These are phyloP conservation scores for Eristalis intricaria DNA, from an alignment of 2,888 invertebrate species.

Conservation along the genomic window DNA sequence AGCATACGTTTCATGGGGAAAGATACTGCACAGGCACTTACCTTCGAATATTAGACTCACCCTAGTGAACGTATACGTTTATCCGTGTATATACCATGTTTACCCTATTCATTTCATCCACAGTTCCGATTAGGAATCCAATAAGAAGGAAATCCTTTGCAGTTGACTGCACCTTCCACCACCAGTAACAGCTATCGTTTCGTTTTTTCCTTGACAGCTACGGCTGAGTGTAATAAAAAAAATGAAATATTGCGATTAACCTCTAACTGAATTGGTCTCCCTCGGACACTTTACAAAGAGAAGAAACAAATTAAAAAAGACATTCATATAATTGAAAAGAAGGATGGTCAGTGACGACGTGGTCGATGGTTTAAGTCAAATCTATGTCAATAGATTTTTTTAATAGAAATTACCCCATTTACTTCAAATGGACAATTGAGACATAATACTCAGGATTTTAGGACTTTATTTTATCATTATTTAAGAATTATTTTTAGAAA, in stretches of 20 bases:
- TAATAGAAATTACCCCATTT: conserved; percentile 26
- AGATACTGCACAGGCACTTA: conserved; percentile 13
- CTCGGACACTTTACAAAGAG: conserved; percentile 43
- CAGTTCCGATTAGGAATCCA: conserved; percentile 64
- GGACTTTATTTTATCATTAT: background rate
- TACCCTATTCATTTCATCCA: conserved; percentile 51
- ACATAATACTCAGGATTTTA: background rate
- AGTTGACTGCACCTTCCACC: conserved; percentile 57
- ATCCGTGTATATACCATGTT: conserved; percentile 42
- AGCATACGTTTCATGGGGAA: conserved; percentile 17
- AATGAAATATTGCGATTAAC: conserved; percentile 67
- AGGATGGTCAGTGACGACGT: conserved; percentile 40
- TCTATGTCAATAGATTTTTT: conserved; percentile 28
- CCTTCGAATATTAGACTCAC: conserved; percentile 9
- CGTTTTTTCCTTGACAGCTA: conserved; percentile 14
- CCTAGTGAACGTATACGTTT: background rate
- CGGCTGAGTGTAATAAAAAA: conserved; percentile 52
- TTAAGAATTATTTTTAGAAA: background rate
- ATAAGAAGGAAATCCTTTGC: conserved; percentile 65
- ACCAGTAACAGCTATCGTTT: conserved; percentile 10
- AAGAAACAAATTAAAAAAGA: conserved; percentile 63
- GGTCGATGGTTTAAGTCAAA: conserved; percentile 21
- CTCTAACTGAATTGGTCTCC: conserved; percentile 59
- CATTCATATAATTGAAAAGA: conserved; percentile 62
- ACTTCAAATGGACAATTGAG: background rate